Conservation (phyloP, 2,797 vertebrate species). For the Diglossa cyanea region DNA sequence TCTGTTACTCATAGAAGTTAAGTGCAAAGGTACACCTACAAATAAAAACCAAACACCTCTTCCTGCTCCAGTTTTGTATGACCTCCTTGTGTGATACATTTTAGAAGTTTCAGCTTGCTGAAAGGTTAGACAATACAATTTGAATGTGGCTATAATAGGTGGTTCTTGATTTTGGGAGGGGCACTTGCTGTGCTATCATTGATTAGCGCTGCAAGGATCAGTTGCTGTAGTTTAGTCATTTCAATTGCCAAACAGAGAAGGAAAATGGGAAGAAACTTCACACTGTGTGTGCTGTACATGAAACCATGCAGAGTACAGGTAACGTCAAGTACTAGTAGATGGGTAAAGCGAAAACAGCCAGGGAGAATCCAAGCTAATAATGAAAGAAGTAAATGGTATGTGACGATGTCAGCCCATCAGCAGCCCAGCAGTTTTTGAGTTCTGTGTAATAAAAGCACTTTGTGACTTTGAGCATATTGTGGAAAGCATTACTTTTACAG, state of each 20-base stretch:
- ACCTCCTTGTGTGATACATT: not conserved
- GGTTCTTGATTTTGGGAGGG: not conserved
- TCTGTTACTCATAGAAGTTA: not conserved
- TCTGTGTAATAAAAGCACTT: not conserved
- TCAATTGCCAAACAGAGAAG: not conserved
- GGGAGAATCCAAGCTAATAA: not conserved
- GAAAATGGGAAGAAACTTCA: not conserved
- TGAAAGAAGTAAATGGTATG: not conserved
- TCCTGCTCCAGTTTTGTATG: not conserved
- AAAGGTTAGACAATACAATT: not conserved
- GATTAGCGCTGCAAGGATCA: not conserved
- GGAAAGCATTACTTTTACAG: not conserved
- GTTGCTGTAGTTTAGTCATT: not conserved
- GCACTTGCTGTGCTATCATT: fast-evolving
- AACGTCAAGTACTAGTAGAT: not conserved
- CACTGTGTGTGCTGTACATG: fast-evolving
- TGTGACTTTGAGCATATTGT: not conserved
- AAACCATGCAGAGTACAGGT: not conserved
- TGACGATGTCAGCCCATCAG: not conserved
- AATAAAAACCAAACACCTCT: not conserved
- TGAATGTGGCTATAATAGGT: not conserved
- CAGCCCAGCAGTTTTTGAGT: not conserved
- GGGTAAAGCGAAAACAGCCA: not conserved
- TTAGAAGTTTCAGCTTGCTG: not conserved
- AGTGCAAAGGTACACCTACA: not conserved